Conservation (phyloP, 2,888 invertebrate genomes). For the Andrena camellia region DNA sequence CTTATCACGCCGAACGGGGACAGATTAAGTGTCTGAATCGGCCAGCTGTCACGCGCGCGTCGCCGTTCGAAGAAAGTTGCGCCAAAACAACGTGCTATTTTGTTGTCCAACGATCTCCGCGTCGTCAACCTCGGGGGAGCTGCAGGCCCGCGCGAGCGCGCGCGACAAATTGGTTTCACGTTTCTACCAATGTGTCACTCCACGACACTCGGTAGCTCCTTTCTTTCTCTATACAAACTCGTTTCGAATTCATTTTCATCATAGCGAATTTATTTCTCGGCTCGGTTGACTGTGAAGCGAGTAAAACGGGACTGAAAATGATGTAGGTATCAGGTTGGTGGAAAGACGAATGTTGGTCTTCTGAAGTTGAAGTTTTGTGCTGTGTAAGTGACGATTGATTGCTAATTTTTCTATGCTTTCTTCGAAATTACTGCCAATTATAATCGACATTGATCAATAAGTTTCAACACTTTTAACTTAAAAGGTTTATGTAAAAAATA, state of each 20-base stretch:
- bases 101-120: neutral
- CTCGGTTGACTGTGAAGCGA: neutral
- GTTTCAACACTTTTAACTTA: neutral
- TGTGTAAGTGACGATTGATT: neutral
- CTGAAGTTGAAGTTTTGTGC: neutral
- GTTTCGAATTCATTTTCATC: neutral
- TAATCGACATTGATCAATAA: neutral
- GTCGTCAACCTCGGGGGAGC: neutral
- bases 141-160: neutral
- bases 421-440: neutral
- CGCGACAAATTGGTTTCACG: slow-evolving; percentile 21
- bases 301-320: neutral
- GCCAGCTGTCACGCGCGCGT: slow-evolving; percentile 13
- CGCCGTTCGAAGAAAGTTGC: neutral
- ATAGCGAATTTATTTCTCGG: neutral
- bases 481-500: neutral
- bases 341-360: neutral
- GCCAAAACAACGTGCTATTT: slow-evolving; percentile 24
- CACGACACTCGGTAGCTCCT: neutral
- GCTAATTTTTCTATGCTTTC: neutral
- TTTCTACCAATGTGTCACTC: slow-evolving; percentile 4
- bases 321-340: neutral
- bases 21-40: neutral
- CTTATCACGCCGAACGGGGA: slow-evolving; percentile 11
- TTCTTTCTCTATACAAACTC: neutral